Evolutionary conservation across 2,888 invertebrate species (phyloP), one percentile per base, ranked within the genome.

Genomic region (Hartigia nigra): DNA sequence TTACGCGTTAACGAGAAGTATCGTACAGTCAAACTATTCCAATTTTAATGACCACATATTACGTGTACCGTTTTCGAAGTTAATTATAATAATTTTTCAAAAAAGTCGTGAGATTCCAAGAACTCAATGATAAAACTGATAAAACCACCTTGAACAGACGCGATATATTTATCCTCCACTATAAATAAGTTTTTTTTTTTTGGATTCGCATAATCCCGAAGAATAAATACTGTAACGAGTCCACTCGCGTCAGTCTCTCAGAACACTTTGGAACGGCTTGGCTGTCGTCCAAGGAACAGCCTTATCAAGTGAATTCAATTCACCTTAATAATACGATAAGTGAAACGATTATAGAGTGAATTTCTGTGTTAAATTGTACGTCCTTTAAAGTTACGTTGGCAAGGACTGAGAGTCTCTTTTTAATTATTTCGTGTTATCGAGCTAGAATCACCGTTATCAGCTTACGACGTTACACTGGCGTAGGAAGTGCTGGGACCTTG

Each of bases 391-490:
- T 55, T 55, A 55, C 39, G 23, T 55, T 55, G 23, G 23, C 14
- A 14, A 55, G 14, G 23, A 55, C 39, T 39, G 39, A 55, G 23
- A 55, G 39, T 55, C 23, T 55, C 23, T 14, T 14, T 55, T 55
- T 4, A 14, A 55, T 55, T 55, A 5, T 55, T 55, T 55, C 39
- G 14, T 23, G 14, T 55, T 55, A 55, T 55, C 39, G 23, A 55
- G 39, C 39, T 5, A 55, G 5, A 55, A 55, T 23, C 39, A 55
- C 39, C 23, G 23, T 55, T 55, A 55, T 55, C 39, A 55, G 39
- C 23, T 55, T 55, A 55, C 23, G 39, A 91, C 86, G 88, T 92
- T 93, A 94, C 92, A 94, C 94, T 94, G 94, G 94, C 93, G 94
- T 94, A 94, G 94, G 94, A 92, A 92, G 92, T 92, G 91, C 93